Percentiles rank a stretch among this genome's conserved stretches.
Evolutionary conservation across 2,888 invertebrate species (phyloP).

Genomic region (Ichneumoninae sp.): DNA sequence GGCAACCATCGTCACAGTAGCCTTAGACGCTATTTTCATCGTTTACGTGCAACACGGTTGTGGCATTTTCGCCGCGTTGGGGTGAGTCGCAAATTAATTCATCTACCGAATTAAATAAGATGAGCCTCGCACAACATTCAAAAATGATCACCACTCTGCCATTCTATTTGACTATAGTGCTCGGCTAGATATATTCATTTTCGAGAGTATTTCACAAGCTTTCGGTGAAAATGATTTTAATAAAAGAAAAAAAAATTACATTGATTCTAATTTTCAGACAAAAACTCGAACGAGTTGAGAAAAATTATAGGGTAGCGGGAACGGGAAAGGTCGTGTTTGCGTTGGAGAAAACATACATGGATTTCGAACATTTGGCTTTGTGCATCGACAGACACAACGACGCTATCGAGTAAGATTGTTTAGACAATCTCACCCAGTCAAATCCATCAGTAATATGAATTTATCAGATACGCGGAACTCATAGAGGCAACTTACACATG

Average conservation of each 20-base stretch:
- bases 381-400: constrained; percentile 50
- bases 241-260: too few species aligned
- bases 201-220: too few species aligned
- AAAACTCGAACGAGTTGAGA: constrained; percentile 9
- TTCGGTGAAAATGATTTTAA: too few species aligned
- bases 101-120: too few species aligned
- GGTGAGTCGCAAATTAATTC: constrained; percentile 21
- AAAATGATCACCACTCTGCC: too few species aligned
- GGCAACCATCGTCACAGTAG: not conserved
- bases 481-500: not conserved
- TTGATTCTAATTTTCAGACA: constrained; percentile 4
- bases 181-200: too few species aligned
- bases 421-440: not conserved
- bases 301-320: not conserved
- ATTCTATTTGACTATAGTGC: too few species aligned
- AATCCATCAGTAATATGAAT: too few species aligned
- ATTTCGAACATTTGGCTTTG: not conserved
- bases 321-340: too few species aligned
- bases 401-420: constrained; percentile 38
- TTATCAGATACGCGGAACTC: not conserved
- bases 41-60: constrained; percentile 19
- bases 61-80: constrained; percentile 34
- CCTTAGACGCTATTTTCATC: not conserved
- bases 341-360: not conserved
- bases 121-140: too few species aligned